Base-by-base conservation (phyloP, 2,113 vertebrate species). In the Struthidea cinerea region DNA sequence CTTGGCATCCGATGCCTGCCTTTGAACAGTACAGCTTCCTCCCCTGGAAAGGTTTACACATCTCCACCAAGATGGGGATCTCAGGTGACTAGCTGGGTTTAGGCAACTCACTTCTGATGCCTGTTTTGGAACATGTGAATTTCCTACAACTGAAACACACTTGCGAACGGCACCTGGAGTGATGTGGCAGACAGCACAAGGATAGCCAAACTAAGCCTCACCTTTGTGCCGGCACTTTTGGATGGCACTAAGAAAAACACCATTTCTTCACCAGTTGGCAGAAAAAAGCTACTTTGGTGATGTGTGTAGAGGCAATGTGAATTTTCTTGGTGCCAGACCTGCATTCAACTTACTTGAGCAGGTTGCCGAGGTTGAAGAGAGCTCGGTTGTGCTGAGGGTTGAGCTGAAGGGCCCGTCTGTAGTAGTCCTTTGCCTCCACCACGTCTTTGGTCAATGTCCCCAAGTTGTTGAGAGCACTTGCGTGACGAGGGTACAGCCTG, bases 291-390 rank as follows among this genome's bases (percentile, higher is more conserved):
- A 50, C 35, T 75, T 55, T 32, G 50, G 75, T 64, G 71, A 55
- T 22, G 4, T 21, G 11, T 46, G 23, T 4, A 73, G 13, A 63
- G 23, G 39, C 17, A 85, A 50, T 5, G 27, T 27, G 68, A 39
- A 74, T 67, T 89, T 79, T 39, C 39, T 74, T 44, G 39, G 32
- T 44, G 64, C 8, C 70, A 42, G 39, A 53, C 61, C 60, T 35
- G 49, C 3, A 2, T 30, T 64, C 20, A 56, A 98, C 98, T 98
- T 98, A 99, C 99, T 99, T 99, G 39, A 99, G 98, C 47, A 99
- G 98, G 89, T 99, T 99, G 49, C 99, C 99, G 0, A 99, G 98
- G 91, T 99, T 99, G 93, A 99, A 99, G n/a, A 99, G 99, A 10
- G 99, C 99, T 39, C 99, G 96, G 94, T 99, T 99, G 93, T 99